A percentile compares a stretch with the other conserved stretches of the same genome.
phyloP scores from a whole-genome alignment of 2,888 invertebrate genomes.

The Ormyrus pomaceus region DNA sequence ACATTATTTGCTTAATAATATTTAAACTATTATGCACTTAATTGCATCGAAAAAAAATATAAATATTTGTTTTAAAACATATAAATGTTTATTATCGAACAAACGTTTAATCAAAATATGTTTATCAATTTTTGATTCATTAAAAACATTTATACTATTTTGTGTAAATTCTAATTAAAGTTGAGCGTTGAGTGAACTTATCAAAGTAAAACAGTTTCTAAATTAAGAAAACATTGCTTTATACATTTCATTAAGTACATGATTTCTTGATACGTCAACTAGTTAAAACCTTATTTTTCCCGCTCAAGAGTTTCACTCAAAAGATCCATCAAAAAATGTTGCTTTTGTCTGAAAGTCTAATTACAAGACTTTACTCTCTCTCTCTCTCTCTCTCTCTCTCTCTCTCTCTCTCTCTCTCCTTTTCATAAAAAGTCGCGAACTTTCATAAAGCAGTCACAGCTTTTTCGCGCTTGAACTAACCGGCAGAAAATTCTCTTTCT shows the following conservation, averaged over 20 bases:
- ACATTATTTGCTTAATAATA: no score
- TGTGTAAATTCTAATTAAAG: no score
- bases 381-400: background rate
- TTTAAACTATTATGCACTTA: no score
- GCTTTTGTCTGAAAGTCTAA: constrained; percentile 12
- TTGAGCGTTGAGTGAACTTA: no score
- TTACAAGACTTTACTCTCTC: constrained; percentile 15
- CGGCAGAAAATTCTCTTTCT: background rate
- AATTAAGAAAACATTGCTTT: background rate
- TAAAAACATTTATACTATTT: no score
- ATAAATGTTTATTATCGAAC: no score
- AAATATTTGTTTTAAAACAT: no score
- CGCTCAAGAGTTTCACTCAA: background rate
- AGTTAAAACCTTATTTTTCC: constrained; percentile 3
- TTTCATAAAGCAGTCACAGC: constrained; percentile 11
- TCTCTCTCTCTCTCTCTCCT: background rate
- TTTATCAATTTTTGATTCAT: no score
- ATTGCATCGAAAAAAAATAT: no score
- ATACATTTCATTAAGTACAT: background rate
- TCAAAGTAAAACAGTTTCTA: background rate
- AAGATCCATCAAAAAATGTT: constrained; percentile 37
- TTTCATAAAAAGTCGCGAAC: constrained; percentile 15
- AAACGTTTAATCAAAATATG: no score
- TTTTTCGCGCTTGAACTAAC: constrained; percentile 5
- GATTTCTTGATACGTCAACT: constrained; percentile 29